Percentiles rank a stretch among this genome's conserved stretches.
These are phyloP conservation scores for Pseudochirops corinnae DNA, from an alignment of 2,797 vertebrate genomes.

Conservation along the genomic window DNA sequence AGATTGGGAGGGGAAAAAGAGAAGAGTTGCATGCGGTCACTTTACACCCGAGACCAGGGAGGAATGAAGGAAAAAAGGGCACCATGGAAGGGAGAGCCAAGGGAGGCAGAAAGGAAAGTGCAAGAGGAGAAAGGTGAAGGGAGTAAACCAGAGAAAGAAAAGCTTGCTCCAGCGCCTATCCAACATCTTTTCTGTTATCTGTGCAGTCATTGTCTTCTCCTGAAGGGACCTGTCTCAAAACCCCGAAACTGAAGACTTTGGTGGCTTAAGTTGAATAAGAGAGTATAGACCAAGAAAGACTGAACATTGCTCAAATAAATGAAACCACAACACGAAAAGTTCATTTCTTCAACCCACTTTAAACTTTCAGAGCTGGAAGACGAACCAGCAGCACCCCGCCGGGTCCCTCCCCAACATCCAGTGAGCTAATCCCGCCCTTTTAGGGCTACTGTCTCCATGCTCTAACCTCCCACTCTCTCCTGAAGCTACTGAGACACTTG, in stretches of 20 bases:
- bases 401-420: not conserved
- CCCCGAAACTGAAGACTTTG: not conserved
- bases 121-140: not conserved
- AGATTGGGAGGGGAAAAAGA: not conserved
- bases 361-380: not conserved
- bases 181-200: not conserved
- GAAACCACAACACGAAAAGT: not conserved
- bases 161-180: not conserved
- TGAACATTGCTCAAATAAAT: not conserved
- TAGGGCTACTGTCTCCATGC: not conserved
- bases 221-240: fast-evolving
- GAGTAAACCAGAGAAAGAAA: not conserved
- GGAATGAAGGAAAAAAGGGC: not conserved
- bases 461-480: not conserved
- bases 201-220: not conserved
- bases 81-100: not conserved
- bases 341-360: not conserved
- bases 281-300: not conserved
- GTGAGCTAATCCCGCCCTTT: not conserved
- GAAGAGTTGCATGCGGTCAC: not conserved
- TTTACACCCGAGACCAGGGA: not conserved
- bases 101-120: not conserved
- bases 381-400: not conserved
- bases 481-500: not conserved
- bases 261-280: not conserved